A percentile compares a stretch with the other conserved stretches of the same genome.
phyloP scores from a whole-genome alignment of 2,888 invertebrate species.

The Pilophorus perplexus region DNA sequence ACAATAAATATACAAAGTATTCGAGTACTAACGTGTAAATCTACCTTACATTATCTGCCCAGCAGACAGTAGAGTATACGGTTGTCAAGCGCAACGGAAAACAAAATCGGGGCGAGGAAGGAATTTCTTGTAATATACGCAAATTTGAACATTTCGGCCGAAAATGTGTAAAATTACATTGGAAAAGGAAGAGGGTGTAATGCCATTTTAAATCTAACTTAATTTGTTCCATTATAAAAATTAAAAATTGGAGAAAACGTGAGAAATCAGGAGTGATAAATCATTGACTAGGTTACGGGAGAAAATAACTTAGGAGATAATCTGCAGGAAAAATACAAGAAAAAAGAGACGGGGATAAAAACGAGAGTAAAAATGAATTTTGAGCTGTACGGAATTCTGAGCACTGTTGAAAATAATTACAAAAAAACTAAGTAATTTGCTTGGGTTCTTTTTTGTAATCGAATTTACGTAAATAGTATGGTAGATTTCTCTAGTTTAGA shows the following conservation, averaged over 20 bases:
- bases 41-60: constrained; percentile 21
- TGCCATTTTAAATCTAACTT: too few relatives aligned
- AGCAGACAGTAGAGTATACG: constrained; percentile 21
- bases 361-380: constrained; percentile 14
- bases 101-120: not conserved
- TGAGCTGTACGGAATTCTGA: constrained; percentile 12
- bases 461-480: too few relatives aligned
- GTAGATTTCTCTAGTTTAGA: too few relatives aligned
- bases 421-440: too few relatives aligned
- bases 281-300: constrained; percentile 16
- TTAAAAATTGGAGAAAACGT: constrained; percentile 3
- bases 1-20: constrained; percentile 20
- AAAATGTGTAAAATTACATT: too few relatives aligned
- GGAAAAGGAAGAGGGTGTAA: too few relatives aligned
- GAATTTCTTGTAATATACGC: too few relatives aligned
- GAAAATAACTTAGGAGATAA: constrained; percentile 21
- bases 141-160: too few relatives aligned
- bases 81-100: constrained; percentile 7
- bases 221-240: not conserved
- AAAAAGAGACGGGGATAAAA: constrained; percentile 4
- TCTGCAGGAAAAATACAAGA: constrained; percentile 13
- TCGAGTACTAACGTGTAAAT: not conserved
- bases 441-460: too few relatives aligned
- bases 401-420: too few relatives aligned
- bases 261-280: constrained; percentile 4